A percentile compares a stretch with the other conserved stretches of the same genome.
These are phyloP conservation scores for Anaspis maculata DNA, from an alignment of 2,888 invertebrate genomes.

Conservation along the genomic window DNA sequence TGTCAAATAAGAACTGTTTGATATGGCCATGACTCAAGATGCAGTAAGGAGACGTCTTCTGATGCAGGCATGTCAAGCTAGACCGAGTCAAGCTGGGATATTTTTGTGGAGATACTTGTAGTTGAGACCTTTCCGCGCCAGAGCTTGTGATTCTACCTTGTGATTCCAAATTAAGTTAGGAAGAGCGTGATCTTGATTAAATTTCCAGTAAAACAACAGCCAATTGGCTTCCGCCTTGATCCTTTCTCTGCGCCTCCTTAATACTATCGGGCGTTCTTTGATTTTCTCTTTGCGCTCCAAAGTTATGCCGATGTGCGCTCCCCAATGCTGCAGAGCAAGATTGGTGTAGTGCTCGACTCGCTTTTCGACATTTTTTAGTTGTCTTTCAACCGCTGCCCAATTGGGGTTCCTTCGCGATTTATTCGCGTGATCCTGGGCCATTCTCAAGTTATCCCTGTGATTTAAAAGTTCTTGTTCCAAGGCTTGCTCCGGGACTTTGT, in stretches of 20 bases:
- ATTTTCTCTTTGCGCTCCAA: constrained; percentile 51
- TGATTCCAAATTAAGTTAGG: constrained; percentile 99
- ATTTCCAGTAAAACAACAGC: constrained; percentile 92
- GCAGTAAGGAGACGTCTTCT: too few species aligned
- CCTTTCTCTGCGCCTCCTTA: constrained; percentile 81
- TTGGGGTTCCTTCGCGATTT: constrained; percentile 60
- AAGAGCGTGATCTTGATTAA: constrained; percentile 86
- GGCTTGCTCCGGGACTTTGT: constrained; percentile 68
- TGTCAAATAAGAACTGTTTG: too few species aligned
- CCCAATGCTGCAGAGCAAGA: constrained; percentile 66
- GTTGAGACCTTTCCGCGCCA: too few species aligned
- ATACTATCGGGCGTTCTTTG: constrained; percentile 78
- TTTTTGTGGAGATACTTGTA: too few species aligned
- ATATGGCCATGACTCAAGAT: too few species aligned
- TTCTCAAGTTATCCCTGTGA: constrained; percentile 88
- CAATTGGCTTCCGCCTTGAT: constrained; percentile 85
- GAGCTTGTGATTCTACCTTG: constrained; percentile 51
- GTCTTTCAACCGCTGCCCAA: constrained; percentile 62
- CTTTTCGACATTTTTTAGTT: constrained; percentile 72
- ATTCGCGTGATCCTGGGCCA: constrained; percentile 75
- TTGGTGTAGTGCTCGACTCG: constrained; percentile 65
- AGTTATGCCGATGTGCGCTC: constrained; percentile 49
- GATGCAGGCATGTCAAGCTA: too few species aligned
- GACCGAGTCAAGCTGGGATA: too few species aligned
- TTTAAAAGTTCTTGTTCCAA: constrained; percentile 63